These are phyloP conservation scores for Melangyna quadrimaculata DNA, from an alignment of 2,888 invertebrate species.

Conservation along the genomic window DNA sequence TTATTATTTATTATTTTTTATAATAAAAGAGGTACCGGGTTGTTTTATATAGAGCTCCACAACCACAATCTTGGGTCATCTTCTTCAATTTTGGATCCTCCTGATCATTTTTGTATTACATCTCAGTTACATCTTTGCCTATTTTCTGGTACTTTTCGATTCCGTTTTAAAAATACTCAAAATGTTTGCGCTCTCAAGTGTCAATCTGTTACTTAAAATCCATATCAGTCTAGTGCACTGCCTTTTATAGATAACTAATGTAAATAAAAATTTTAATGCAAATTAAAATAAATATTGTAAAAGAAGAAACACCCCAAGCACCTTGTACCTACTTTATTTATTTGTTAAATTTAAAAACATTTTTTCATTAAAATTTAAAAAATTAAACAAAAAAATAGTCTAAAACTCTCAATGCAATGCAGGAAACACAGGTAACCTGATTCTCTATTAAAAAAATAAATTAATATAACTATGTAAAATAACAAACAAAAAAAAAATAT, in stretches of 20 bases:
- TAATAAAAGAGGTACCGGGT: conserved; percentile 9
- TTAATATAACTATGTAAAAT: conserved; percentile 27
- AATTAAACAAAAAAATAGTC: conserved; percentile 14
- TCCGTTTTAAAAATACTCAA: background rate
- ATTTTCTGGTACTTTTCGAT: background rate
- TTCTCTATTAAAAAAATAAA: conserved; percentile 53
- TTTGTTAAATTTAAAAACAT: background rate
- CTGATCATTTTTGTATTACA: background rate
- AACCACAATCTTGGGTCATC: background rate
- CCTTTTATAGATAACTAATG: conserved; percentile 4
- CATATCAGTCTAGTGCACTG: conserved; percentile 4
- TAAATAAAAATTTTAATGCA: background rate
- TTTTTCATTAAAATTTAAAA: conserved; percentile 12
- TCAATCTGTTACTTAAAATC: background rate
- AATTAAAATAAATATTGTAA: too few species aligned
- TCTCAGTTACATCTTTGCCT: background rate
- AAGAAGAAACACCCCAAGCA: too few species aligned
- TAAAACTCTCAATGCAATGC: conserved; percentile 62
- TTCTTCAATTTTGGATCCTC: background rate
- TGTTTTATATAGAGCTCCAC: background rate
- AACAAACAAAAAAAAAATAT: conserved; percentile 36
- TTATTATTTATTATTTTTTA: conserved; percentile 7
- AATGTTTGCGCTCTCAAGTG: background rate
- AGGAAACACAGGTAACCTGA: conserved; percentile 69
- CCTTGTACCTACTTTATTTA: conserved; percentile 1